These are phyloP conservation scores for Trachelus iudaicus DNA, from an alignment of 2,888 invertebrate species.

Conservation along the genomic window DNA sequence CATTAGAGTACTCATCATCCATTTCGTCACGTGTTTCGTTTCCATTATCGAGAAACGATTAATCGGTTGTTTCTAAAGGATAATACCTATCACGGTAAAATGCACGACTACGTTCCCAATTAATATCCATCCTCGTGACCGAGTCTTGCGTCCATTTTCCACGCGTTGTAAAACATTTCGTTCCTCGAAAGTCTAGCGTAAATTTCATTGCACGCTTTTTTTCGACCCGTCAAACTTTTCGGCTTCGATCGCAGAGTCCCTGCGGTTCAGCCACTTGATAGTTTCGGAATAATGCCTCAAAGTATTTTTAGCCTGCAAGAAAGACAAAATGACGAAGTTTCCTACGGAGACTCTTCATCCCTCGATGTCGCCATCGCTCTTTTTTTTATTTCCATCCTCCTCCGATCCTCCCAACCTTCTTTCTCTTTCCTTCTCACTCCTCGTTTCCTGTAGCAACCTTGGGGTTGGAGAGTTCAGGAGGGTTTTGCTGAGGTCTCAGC, in stretches of 20 bases:
- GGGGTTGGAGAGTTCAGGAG: background rate
- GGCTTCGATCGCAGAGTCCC: background rate
- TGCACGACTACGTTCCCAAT: background rate
- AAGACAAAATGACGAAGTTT: background rate
- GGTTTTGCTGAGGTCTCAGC: background rate
- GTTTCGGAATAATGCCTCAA: background rate
- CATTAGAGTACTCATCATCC: slow-evolving; percentile 43
- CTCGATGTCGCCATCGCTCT: background rate
- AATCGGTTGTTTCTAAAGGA: slow-evolving; percentile 38
- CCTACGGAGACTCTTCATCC: background rate
- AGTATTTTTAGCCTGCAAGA: background rate
- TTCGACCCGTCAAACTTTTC: background rate
- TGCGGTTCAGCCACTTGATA: background rate
- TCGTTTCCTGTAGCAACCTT: background rate
- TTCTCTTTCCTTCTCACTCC: background rate
- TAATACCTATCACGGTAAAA: background rate
- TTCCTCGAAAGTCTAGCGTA: background rate
- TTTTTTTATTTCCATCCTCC: background rate
- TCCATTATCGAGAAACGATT: slow-evolving; percentile 52
- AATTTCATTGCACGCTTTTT: background rate
- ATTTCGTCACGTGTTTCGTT: slow-evolving; percentile 44
- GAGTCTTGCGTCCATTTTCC: background rate
- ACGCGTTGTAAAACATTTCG: accelerated
- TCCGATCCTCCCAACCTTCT: background rate
- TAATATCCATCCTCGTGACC: background rate